Conservation (phyloP, 1,140 invertebrate species). For the Zelostemma sp. region DNA sequence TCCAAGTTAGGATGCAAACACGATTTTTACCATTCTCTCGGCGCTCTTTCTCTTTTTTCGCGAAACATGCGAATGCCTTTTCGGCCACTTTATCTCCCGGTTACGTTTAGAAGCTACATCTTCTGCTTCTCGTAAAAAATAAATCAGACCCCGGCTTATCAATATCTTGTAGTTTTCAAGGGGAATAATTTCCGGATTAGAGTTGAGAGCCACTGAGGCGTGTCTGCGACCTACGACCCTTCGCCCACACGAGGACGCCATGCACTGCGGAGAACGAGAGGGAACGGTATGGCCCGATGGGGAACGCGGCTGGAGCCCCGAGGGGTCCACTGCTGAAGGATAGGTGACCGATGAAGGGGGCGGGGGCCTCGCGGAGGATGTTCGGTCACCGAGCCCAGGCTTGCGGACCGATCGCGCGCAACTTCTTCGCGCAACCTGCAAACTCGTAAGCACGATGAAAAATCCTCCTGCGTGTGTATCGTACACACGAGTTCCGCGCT, state of each 20-base stretch:
- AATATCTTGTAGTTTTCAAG: no score
- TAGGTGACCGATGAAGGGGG: constrained; percentile 50
- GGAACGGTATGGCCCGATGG: constrained; percentile 50
- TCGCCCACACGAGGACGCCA: constrained; percentile 66
- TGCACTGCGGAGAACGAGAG: constrained; percentile 58
- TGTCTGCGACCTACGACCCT: constrained; percentile 68
- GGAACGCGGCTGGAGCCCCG: constrained; percentile 25
- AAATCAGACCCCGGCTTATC: no score
- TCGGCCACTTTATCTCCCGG: constrained; percentile 21
- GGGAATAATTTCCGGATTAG: no score
- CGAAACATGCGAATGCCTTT: constrained; percentile 38
- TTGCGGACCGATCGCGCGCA: constrained; percentile 54
- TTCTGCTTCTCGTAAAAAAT: no score
- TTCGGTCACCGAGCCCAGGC: constrained; percentile 60
- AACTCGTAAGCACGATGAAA: constrained; percentile 63
- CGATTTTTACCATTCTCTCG: constrained; percentile 43
- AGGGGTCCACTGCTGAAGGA: constrained; percentile 48
- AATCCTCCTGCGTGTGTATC: constrained; percentile 43
- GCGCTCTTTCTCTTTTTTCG: constrained; percentile 35
- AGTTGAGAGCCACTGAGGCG: constrained; percentile 61
- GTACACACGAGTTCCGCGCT: constrained; percentile 31
- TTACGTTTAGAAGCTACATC: neutral
- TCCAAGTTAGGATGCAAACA: constrained; percentile 38
- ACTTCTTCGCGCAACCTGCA: constrained; percentile 62
- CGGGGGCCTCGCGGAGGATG: constrained; percentile 46